phyloP scores from a whole-genome alignment of 2,888 invertebrate genomes.

The Catotricha subobsoleta region DNA sequence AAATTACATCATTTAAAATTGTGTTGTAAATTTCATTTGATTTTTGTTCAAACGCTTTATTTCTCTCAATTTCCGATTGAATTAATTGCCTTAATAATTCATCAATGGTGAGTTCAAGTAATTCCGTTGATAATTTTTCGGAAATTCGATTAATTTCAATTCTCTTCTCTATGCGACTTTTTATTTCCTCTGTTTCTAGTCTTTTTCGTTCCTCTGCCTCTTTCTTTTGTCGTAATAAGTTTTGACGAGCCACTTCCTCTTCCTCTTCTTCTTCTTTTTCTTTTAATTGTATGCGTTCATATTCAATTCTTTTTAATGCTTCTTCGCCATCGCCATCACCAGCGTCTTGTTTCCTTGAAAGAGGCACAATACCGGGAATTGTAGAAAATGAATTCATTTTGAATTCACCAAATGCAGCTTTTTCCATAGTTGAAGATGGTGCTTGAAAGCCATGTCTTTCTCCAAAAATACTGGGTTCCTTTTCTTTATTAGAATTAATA shows the following conservation, averaged over 20 bases:
- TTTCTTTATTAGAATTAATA: no score
- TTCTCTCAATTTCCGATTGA: neutral
- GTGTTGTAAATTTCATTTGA: slow-evolving; percentile 7
- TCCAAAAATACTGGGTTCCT: no score
- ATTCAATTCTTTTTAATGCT: slow-evolving; percentile 10
- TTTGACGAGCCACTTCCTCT: slow-evolving; percentile 15
- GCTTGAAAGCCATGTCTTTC: neutral
- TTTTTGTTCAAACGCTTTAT: slow-evolving; percentile 4
- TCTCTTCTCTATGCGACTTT: slow-evolving; percentile 1
- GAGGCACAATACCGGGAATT: neutral
- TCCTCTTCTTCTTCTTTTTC: slow-evolving; percentile 14
- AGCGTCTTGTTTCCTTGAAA: neutral
- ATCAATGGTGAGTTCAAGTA: neutral
- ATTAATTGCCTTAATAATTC: neutral
- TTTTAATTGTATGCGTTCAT: slow-evolving; percentile 8
- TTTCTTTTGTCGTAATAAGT: slow-evolving; percentile 12
- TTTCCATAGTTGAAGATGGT: neutral
- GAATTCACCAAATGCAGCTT: neutral
- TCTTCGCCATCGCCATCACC: neutral
- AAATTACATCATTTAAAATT: neutral
- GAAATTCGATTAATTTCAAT: slow-evolving; percentile 3
- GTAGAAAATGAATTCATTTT: neutral
- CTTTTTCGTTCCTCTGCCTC: slow-evolving; percentile 10
- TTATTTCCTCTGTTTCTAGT: slow-evolving; percentile 9
- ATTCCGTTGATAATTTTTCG: no score